A percentile compares a stretch with the other conserved stretches of the same genome.
phyloP scores from a whole-genome alignment of 2,113 vertebrate species.

The Egretta garzetta region DNA sequence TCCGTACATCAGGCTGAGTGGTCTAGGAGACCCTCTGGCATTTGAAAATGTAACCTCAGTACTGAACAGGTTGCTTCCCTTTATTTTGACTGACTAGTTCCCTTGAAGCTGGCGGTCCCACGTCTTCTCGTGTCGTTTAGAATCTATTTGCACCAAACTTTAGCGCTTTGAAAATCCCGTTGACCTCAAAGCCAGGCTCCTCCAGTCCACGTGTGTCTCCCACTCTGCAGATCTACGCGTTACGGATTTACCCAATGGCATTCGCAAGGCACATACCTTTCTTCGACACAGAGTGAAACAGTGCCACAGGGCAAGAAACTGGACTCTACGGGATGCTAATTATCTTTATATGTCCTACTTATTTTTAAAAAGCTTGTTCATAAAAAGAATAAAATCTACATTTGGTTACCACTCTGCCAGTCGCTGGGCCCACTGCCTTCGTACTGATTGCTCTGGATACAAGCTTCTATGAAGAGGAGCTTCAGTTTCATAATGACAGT shows the following conservation, averaged over 20 bases:
- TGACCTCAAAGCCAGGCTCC: background rate
- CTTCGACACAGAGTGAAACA: background rate
- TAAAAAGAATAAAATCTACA: background rate
- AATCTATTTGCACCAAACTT: background rate
- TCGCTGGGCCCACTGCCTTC: background rate
- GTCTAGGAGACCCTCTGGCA: background rate
- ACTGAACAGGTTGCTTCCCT: background rate
- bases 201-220: fast-evolving
- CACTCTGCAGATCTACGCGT: fast-evolving
- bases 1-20: background rate
- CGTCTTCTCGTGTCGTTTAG: background rate
- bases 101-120: background rate
- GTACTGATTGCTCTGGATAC: background rate
- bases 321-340: background rate
- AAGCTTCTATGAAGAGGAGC: background rate
- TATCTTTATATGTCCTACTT: background rate
- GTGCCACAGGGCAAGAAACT: background rate
- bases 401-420: background rate
- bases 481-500: background rate
- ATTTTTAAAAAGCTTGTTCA: background rate
- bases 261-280: background rate
- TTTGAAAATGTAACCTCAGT: background rate
- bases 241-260: background rate
- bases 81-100: background rate
- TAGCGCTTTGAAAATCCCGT: background rate